Evolutionary conservation across 35 echinoderm and acorn worm species (phyloP).

Genomic region (Lytechinus pictus): DNA sequence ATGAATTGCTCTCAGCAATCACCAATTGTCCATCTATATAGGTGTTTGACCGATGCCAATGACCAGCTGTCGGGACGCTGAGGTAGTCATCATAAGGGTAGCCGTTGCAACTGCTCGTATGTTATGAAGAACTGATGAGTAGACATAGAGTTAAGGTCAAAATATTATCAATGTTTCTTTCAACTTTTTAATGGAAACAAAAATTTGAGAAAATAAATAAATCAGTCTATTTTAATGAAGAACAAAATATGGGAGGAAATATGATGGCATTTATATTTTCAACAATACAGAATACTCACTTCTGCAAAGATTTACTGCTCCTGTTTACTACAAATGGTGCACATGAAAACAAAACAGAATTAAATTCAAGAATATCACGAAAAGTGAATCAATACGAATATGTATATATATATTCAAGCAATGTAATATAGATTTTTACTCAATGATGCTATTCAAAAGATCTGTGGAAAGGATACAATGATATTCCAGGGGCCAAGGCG

Average conservation of each 20-base stretch:
- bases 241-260: not conserved
- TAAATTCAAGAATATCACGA: too few species aligned
- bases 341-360: not conserved
- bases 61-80: not conserved
- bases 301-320: not conserved
- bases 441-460: too few species aligned
- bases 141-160: not conserved
- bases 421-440: too few species aligned
- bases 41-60: not conserved
- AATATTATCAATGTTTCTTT: not conserved
- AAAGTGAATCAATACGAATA: too few species aligned
- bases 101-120: conserved; percentile 84
- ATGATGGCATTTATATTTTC: not conserved
- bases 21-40: not conserved
- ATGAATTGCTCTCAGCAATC: not conserved
- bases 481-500: conserved; percentile 98
- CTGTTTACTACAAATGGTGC: not conserved
- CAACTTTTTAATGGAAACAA: not conserved
- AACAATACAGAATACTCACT: not conserved
- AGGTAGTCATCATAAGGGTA: conserved; percentile 72
- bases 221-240: not conserved
- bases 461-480: conserved; percentile 94
- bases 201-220: not conserved
- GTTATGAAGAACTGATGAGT: conserved; percentile 82
- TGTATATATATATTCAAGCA: too few species aligned